Percentiles rank a stretch among this genome's conserved stretches.
These are phyloP conservation scores for Fulica atra DNA, from an alignment of 2,113 vertebrate species.

Conservation along the genomic window DNA sequence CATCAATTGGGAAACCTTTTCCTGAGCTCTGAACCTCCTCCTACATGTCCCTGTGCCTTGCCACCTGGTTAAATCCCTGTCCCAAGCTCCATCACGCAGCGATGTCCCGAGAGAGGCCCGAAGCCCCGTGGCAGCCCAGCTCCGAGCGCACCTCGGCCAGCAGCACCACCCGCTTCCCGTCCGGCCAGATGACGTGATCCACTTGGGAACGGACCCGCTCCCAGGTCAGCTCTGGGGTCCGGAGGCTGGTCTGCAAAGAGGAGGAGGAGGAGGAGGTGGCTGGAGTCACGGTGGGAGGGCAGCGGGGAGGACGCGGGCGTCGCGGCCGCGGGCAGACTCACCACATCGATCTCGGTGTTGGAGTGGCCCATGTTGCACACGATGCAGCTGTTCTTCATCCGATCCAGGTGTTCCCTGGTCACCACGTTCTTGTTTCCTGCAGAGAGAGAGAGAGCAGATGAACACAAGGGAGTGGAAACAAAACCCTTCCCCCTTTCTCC, in stretches of 20 bases:
- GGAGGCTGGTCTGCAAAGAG: slow-evolving; percentile 87
- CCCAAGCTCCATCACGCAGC: background rate
- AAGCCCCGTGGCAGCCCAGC: fast-evolving
- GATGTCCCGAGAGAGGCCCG: background rate
- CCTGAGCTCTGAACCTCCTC: background rate
- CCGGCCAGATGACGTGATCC: slow-evolving; percentile 98
- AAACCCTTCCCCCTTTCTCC: background rate
- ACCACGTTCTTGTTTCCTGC: slow-evolving; percentile 98
- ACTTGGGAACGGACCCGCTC: slow-evolving; percentile 97
- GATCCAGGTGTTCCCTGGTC: slow-evolving; percentile 92
- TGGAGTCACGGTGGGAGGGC: background rate
- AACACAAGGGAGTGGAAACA: background rate
- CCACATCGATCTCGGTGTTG: slow-evolving; percentile 98
- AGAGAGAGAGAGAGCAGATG: background rate
- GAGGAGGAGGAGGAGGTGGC: background rate
- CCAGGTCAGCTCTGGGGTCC: slow-evolving; percentile 97
- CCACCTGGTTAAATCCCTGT: background rate
- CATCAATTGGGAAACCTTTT: fast-evolving
- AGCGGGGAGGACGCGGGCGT: fast-evolving
- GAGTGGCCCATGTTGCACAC: slow-evolving; percentile 99
- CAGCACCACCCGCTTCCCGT: slow-evolving; percentile 94
- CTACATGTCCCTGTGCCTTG: background rate
- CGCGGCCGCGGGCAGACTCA: slow-evolving; percentile 59
- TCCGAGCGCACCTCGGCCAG: slow-evolving; percentile 87
- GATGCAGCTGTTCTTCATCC: slow-evolving; percentile 98